phyloP scores from a whole-genome alignment of 2,888 invertebrate genomes.

The Hanleya hanleyi region DNA sequence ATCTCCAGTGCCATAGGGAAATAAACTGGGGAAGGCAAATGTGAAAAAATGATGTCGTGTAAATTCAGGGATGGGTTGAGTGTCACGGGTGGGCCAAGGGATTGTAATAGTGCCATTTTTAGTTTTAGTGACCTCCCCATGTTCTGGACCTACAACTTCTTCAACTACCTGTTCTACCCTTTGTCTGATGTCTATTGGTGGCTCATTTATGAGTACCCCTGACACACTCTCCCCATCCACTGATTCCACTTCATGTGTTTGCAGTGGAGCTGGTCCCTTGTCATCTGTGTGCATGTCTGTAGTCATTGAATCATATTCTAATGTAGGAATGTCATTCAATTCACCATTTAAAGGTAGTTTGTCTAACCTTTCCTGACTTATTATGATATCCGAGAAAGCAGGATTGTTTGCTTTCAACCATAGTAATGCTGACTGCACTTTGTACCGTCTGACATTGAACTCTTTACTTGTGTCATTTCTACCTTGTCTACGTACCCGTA shows the following conservation, averaged over 20 bases:
- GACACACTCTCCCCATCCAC: conserved; percentile 1
- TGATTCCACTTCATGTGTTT: background rate
- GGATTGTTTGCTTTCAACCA: conserved; percentile 32
- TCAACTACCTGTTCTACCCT: conserved; percentile 13
- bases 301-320: conserved; percentile 9
- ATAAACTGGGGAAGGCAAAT: conserved; percentile 26
- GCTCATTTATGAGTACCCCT: conserved; percentile 12
- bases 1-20: conserved; percentile 19
- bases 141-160: conserved; percentile 1
- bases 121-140: conserved; percentile 8
- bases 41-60: conserved; percentile 14
- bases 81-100: conserved; percentile 29
- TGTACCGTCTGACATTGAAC: conserved; percentile 23
- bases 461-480: conserved; percentile 30
- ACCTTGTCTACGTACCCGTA: conserved; percentile 17
- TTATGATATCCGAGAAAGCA: conserved; percentile 21
- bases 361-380: conserved; percentile 19
- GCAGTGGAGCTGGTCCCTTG: conserved; percentile 16
- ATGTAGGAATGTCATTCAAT: conserved; percentile 2
- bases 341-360: conserved; percentile 21
- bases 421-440: conserved; percentile 18
- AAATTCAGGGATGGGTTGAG: background rate
- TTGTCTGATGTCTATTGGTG: conserved; percentile 3
- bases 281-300: background rate
- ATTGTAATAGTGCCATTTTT: conserved; percentile 15